Conservation (phyloP, 2,888 invertebrate genomes). For the Pseudanteris insignis region DNA sequence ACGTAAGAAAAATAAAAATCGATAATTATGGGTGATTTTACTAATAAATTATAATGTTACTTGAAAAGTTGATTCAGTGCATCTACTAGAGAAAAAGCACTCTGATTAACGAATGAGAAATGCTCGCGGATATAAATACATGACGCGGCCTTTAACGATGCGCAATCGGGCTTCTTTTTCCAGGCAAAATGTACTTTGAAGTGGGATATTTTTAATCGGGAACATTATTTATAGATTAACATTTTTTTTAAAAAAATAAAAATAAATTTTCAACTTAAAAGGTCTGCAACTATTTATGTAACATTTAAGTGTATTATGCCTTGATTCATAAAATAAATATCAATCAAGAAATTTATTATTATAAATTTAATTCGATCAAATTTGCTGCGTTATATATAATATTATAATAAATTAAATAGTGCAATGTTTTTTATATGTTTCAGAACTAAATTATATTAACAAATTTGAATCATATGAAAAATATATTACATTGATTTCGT, state of each 20-base stretch:
- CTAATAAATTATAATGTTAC: conserved; percentile 32
- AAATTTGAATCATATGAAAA: too few species aligned
- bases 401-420: too few species aligned
- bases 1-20: conserved; percentile 11
- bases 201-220: conserved; percentile 21
- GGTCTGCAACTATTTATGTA: too few species aligned
- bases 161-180: conserved; percentile 45
- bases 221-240: conserved; percentile 25
- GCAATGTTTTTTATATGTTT: too few species aligned
- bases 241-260: conserved; percentile 10
- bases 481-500: too few species aligned
- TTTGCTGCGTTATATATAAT: too few species aligned
- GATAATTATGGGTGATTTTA: neutral
- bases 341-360: too few species aligned
- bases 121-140: conserved; percentile 57
- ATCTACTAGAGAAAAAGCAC: conserved; percentile 39
- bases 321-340: too few species aligned
- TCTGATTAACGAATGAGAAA: conserved; percentile 45
- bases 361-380: too few species aligned
- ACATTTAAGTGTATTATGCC: too few species aligned
- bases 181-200: conserved; percentile 31
- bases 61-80: conserved; percentile 46
- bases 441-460: too few species aligned
- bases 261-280: too few species aligned
- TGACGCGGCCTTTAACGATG: conserved; percentile 51